Base-by-base conservation (phyloP, 2,113 vertebrate genomes). In the Phylloscopus trochilus region DNA sequence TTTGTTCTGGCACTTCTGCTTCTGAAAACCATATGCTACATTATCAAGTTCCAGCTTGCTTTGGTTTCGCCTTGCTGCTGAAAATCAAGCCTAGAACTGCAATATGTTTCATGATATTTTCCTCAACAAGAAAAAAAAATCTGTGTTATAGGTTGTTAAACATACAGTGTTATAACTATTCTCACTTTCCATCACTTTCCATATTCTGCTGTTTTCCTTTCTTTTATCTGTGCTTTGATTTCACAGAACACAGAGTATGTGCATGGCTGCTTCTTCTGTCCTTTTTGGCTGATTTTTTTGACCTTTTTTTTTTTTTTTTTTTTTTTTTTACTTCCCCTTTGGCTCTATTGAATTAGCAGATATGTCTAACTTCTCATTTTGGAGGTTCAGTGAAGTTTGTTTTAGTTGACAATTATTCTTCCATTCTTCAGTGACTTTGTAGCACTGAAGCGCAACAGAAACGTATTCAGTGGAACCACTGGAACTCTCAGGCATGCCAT, bases 21-120 rank as follows among this genome's bases (percentile, higher is more conserved):
- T 92, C 56, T 96, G 72, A 75, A 94, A 92, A 89, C 79, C 92
- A 81, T 96, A 86, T 90, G 78, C 79, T 90, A 44, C 24, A 17
- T 92, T 76, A 80, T 70, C 51, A 35, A 77, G 59, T 90, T 93
- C 46, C 82, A 88, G 46, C 51, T 70, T 94, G 63, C 78, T 96
- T 95, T 94, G 58, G 5, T 92, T 97, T 86, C 8, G 27, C 37
- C 62, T 80, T 90, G 55, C 51, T 95, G 53, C 63, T 90, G 79
- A 88, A 92, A 96, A 68, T 63, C 46, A 83, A 90, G 55, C 43
- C 63, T 83, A 80, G 59, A 87, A 80, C 58, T 91, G 55, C 75
- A 62, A 53, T 93, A 58, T 95, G 67, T 92, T 92, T 73, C 43
- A 37, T 70, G 24, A 47, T 79, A 33, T 73, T 92, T 83, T 81